A percentile compares a stretch with the other conserved stretches of the same genome.
phyloP scores from a whole-genome alignment of 2,113 vertebrate genomes.

The Aptenodytes patagonicus region DNA sequence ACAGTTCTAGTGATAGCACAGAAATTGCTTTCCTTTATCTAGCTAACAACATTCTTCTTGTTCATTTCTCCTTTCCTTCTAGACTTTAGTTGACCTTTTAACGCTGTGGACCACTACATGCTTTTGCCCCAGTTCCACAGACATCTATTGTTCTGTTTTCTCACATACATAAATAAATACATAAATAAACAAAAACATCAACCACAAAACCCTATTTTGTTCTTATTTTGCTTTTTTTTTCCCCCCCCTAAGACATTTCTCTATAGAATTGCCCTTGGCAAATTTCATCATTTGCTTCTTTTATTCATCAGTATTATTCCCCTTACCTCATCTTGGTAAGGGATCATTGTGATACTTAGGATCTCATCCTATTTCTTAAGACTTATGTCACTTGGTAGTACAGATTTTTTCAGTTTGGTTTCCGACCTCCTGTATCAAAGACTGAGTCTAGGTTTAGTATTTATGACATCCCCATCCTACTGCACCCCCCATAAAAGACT shows the following conservation, averaged over 20 bases:
- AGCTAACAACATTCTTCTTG: neutral
- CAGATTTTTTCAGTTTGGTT: neutral
- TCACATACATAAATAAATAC: neutral
- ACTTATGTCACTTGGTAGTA: neutral
- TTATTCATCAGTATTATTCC: neutral
- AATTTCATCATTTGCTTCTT: neutral
- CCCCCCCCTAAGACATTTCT: neutral
- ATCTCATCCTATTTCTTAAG: neutral
- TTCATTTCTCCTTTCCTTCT: neutral
- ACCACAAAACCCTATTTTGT: rapidly evolving
- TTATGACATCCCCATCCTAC: neutral
- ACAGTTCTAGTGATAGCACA: neutral
- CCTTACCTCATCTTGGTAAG: neutral
- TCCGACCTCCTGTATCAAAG: neutral
- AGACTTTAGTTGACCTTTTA: neutral
- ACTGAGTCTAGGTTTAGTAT: neutral
- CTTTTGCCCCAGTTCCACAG: neutral
- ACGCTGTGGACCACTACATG: neutral
- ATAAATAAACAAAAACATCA: neutral
- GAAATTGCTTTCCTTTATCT: neutral
- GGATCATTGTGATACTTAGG: neutral
- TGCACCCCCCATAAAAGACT: neutral
- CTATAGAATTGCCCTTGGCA: neutral
- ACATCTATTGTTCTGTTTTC: neutral
- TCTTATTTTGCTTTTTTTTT: neutral